Evolutionary conservation across 1,140 invertebrate species (phyloP).

Genomic region (Eriosoma lanigerum): DNA sequence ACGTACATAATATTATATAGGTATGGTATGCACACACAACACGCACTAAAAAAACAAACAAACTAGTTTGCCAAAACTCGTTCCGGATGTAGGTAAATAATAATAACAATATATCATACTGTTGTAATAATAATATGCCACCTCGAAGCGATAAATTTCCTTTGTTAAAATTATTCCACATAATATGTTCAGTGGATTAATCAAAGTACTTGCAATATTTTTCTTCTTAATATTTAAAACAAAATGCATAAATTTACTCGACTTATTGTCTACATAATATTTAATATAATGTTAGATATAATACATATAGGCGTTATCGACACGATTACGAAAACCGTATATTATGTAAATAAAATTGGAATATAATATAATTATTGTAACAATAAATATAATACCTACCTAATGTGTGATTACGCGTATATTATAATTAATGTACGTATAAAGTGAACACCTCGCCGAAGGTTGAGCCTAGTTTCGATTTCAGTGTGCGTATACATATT

Average conservation of each 20-base stretch:
- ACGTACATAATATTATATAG: neutral
- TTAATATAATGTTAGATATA: neutral
- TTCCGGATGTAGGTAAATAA: neutral
- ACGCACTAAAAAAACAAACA: neutral
- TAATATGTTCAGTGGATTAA: too few relatives aligned
- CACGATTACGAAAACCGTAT: neutral
- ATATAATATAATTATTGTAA: too few relatives aligned
- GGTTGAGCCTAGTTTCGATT: slow-evolving; percentile 36
- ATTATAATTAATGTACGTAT: too few relatives aligned
- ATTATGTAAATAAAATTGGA: too few relatives aligned
- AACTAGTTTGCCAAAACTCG: slow-evolving; percentile 3
- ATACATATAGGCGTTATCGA: neutral
- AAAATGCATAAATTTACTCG: too few relatives aligned
- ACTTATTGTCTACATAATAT: neutral
- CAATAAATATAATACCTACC: slow-evolving; percentile 14
- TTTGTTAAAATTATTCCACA: too few relatives aligned
- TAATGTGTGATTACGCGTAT: neutral
- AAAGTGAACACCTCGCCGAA: neutral
- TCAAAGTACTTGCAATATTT: too few relatives aligned
- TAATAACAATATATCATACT: neutral
- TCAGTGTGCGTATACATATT: neutral
- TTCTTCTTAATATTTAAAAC: too few relatives aligned
- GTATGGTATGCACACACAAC: neutral
- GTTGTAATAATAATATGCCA: neutral
- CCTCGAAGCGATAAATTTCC: neutral